Evolutionary conservation across 2,888 invertebrate genomes (phyloP), one percentile per base, ranked within the genome.

Genomic region (Germaria angustata): DNA sequence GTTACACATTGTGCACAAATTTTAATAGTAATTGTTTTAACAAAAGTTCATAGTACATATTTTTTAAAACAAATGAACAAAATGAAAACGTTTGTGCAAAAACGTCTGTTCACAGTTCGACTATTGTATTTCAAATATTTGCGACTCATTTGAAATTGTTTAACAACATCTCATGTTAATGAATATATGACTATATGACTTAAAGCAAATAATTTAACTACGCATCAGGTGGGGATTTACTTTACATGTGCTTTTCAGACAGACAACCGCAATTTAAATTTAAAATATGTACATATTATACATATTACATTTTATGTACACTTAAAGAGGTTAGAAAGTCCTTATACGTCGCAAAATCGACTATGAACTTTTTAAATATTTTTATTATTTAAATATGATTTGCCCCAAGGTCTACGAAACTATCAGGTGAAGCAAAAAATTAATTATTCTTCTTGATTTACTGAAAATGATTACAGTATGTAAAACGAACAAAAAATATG

Each of bases 131-230:
- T 68, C 3, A 44, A 61, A 49, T 57, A 57, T 63, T 63, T 78
- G 61, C 61, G 63, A 69, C 53, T 5, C 55, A 55, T 78, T 78
- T 63, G 3, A 63, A 78, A 63, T 63, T 36, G 44, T 53, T 71
- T 79, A 57, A 79, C 71, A 57, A 79, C 65, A 79, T 65, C 71
- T 72, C 32, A 49, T 8, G n/a, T n/a, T 34, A 51, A 28, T 28
- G 28, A 32, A 2, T 68, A 15, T 32, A 28, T n/a, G n/a, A 76
- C 57, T 61, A 17, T 65, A 65, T 53, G 46, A 69, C 36, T 66
- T 11, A 46, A 55, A n/a, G 34, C 66, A 72, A 46, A 61, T 24
- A 8, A 46, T 34, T 55, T 36, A 53, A 65, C 6, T 65, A 53
- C 46, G 15, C 55, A 55, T 55, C 22, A 57, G n/a, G 9, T 46